phyloP scores from a whole-genome alignment of 2,113 vertebrate genomes.

The zebrafish (Danio rerio) region DNA sequence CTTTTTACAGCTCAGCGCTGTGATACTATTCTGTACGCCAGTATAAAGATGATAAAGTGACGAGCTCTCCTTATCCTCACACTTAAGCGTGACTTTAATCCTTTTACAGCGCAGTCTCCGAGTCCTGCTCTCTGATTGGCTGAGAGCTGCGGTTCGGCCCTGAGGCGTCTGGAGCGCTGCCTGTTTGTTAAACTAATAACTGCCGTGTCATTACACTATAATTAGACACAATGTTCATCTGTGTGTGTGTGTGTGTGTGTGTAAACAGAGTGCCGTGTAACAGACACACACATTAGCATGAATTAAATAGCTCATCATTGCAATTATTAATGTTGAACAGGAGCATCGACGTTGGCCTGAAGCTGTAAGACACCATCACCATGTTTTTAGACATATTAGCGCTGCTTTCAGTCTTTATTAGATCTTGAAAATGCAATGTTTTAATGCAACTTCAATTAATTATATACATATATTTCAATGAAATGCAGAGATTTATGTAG shows the following conservation, averaged over 20 bases:
- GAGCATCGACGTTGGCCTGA: conserved; percentile 26
- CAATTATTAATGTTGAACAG: conserved; percentile 55
- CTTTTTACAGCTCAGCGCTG: conserved; percentile 17
- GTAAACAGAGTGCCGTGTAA: conserved; percentile 16
- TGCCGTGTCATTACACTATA: conserved; percentile 73
- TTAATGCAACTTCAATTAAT: no score
- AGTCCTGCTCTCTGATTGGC: conserved; percentile 63
- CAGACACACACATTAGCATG: conserved; percentile 61
- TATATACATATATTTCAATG: not conserved
- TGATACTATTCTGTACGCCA: conserved; percentile 54
- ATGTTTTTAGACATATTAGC: conserved; percentile 18
- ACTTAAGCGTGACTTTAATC: conserved; percentile 54
- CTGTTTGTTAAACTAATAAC: conserved; percentile 68
- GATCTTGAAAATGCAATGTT: no score
- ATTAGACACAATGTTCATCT: conserved; percentile 67
- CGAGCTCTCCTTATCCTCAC: conserved; percentile 29
- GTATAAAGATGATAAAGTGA: conserved; percentile 15
- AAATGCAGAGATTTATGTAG: not conserved
- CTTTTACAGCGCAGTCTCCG: conserved; percentile 58
- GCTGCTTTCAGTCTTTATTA: conserved; percentile 11
- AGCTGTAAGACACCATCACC: conserved; percentile 40
- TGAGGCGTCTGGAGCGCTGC: conserved; percentile 48
- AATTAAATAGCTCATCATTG: conserved; percentile 46
- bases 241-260: conserved; percentile 29
- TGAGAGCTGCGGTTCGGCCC: conserved; percentile 34